Conservation (phyloP, 2,888 invertebrate genomes). For the Thymelicus acteon region DNA sequence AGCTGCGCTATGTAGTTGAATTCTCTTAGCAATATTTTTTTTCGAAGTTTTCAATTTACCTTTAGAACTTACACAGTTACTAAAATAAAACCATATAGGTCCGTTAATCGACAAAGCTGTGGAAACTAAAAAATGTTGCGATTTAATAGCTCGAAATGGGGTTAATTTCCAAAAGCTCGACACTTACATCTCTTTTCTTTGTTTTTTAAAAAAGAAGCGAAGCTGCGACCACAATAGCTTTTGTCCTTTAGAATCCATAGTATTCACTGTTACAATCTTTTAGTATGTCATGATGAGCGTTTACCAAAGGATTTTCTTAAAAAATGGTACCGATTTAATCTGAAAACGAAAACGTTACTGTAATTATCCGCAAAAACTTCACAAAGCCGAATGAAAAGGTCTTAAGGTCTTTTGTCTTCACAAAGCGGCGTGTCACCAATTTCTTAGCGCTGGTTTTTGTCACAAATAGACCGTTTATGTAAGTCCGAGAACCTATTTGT, state of each 20-base stretch:
- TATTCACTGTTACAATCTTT: slow-evolving; percentile 1
- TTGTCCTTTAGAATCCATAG: slow-evolving; percentile 10
- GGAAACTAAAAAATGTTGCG: background rate
- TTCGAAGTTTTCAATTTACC: background rate
- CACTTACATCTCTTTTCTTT: slow-evolving; percentile 19
- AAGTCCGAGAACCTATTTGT: slow-evolving; percentile 18
- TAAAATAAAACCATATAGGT: too few species aligned
- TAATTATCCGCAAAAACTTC: slow-evolving; percentile 30
- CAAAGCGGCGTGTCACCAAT: slow-evolving; percentile 16
- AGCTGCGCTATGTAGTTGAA: background rate
- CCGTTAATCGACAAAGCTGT: background rate
- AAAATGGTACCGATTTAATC: slow-evolving; percentile 21
- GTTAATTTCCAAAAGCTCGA: slow-evolving; percentile 20
- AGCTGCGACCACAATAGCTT: slow-evolving; percentile 18
- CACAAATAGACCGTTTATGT: slow-evolving; percentile 21
- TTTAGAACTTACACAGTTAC: too few species aligned
- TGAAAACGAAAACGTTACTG: slow-evolving; percentile 28
- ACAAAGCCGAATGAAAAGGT: slow-evolving; percentile 10
- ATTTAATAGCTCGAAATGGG: slow-evolving; percentile 5
- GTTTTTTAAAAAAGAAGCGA: slow-evolving; percentile 8
- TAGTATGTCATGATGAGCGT: background rate
- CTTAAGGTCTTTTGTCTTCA: slow-evolving; percentile 25
- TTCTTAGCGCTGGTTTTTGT: slow-evolving; percentile 18
- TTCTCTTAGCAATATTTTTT: slow-evolving; percentile 2
- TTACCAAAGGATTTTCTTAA: slow-evolving; percentile 4